Conservation (phyloP, 2,888 invertebrate species). For the Latrodectus hesperus region DNA sequence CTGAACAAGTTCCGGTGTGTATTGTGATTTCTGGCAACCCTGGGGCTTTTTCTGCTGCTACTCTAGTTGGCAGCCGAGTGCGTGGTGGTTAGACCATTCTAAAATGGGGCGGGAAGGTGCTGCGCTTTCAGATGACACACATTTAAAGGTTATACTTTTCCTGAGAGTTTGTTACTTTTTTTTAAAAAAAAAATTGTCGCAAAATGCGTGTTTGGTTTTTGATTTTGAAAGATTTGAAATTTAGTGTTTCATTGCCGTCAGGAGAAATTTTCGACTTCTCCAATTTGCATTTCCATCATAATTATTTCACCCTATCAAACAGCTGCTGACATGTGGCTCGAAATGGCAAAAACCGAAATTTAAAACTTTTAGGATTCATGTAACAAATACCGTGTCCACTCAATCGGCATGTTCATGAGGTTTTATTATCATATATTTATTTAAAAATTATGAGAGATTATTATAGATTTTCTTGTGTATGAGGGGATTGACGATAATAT, state of each 20-base stretch:
- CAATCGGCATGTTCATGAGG: too few species aligned
- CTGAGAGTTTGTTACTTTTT: neutral
- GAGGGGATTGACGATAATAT: too few species aligned
- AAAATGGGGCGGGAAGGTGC: conserved; percentile 59
- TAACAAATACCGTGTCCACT: too few species aligned
- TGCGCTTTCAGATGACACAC: conserved; percentile 41
- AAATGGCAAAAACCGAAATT: neutral
- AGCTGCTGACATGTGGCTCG: neutral
- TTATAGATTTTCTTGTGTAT: too few species aligned
- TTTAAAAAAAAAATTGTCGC: too few species aligned
- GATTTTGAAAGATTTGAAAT: neutral
- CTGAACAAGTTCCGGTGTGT: conserved; percentile 16
- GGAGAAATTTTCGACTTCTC: neutral
- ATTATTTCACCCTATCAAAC: neutral
- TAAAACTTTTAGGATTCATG: too few species aligned
- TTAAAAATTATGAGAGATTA: too few species aligned
- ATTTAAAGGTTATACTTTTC: conserved; percentile 30
- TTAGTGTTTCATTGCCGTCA: neutral
- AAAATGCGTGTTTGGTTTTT: too few species aligned
- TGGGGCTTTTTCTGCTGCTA: conserved; percentile 4
- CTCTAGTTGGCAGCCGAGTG: conserved; percentile 43
- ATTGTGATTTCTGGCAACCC: conserved; percentile 35
- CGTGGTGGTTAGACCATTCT: conserved; percentile 49
- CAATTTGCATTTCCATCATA: neutral
- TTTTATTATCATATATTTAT: too few species aligned